phyloP scores from a whole-genome alignment of 2,797 vertebrate species.

The Enteromius anoplus region DNA sequence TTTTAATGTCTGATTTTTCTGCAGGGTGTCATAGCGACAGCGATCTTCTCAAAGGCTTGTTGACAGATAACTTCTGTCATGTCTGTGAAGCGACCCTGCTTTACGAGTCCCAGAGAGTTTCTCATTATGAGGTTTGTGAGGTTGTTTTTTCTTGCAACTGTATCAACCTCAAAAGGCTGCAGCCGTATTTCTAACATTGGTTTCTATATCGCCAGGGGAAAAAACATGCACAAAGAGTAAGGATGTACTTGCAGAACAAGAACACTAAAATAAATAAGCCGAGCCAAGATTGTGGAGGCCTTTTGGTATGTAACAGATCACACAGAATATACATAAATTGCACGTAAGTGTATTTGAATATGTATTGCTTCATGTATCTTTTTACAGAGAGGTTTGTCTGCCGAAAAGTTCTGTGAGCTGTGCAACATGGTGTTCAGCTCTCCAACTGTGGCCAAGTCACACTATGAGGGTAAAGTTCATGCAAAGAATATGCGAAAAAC shows the following conservation, averaged over 20 bases:
- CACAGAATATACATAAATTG: not conserved
- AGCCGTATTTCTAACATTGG: not conserved
- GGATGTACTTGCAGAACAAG: conserved; percentile 71
- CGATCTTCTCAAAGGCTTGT: conserved; percentile 73
- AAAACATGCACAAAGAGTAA: conserved; percentile 84
- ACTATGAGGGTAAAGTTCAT: conserved; percentile 84
- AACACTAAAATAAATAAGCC: conserved; percentile 68
- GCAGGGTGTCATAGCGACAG: conserved; percentile 63
- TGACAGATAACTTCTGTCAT: conserved; percentile 84
- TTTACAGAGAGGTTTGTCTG: conserved; percentile 64
- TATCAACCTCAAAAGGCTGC: not conserved
- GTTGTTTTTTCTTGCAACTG: not conserved
- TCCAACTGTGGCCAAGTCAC: conserved; percentile 76
- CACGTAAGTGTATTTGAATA: not conserved
- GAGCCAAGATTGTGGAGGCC: conserved; percentile 53
- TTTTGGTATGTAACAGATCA: conserved; percentile 68
- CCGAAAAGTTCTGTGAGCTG: conserved; percentile 79
- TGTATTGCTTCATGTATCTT: not conserved
- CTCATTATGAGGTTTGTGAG: conserved; percentile 85
- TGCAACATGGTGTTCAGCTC: conserved; percentile 85
- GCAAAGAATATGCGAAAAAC: conserved; percentile 76
- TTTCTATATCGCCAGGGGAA: conserved; percentile 78
- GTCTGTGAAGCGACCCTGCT: conserved; percentile 83
- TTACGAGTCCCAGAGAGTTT: conserved; percentile 82
- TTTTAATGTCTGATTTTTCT: conserved; percentile 21